These are phyloP conservation scores for Vanacampus margaritifer DNA, from an alignment of 2,113 vertebrate species.

Conservation along the genomic window DNA sequence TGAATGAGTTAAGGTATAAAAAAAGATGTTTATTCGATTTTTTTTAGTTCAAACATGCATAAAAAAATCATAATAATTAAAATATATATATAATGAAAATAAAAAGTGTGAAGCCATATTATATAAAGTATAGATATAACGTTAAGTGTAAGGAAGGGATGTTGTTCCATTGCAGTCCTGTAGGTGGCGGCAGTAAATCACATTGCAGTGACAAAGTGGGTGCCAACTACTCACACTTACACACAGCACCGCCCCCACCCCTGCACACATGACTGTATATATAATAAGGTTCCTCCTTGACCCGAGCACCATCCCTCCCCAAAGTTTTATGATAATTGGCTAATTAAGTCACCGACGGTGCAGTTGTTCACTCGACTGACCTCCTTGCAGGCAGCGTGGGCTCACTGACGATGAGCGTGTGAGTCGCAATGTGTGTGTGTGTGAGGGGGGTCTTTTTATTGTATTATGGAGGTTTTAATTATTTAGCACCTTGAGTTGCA, in stretches of 20 bases:
- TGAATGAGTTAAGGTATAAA: no score
- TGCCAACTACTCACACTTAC: no score
- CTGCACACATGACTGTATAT: not conserved
- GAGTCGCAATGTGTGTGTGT: not conserved
- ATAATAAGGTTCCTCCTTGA: not conserved
- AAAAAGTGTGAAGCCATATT: no score
- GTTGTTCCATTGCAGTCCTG: not conserved
- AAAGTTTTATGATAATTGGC: constrained; percentile 4
- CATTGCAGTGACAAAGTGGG: not conserved
- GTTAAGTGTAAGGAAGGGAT: no score
- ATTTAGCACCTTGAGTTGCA: no score
- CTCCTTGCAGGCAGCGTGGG: not conserved
- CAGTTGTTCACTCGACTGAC: not conserved
- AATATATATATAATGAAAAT: no score
- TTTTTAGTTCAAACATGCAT: no score
- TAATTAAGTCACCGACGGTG: not conserved
- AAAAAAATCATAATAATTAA: no score
- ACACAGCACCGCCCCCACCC: not conserved
- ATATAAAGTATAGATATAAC: no score
- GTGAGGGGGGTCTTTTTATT: no score
- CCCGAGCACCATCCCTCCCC: not conserved
- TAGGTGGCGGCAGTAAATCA: not conserved
- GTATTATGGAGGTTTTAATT: no score
- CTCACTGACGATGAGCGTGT: not conserved
- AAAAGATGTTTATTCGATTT: no score